Base-by-base conservation (phyloP, 2,797 vertebrate species). In the Podargus strigoides region DNA sequence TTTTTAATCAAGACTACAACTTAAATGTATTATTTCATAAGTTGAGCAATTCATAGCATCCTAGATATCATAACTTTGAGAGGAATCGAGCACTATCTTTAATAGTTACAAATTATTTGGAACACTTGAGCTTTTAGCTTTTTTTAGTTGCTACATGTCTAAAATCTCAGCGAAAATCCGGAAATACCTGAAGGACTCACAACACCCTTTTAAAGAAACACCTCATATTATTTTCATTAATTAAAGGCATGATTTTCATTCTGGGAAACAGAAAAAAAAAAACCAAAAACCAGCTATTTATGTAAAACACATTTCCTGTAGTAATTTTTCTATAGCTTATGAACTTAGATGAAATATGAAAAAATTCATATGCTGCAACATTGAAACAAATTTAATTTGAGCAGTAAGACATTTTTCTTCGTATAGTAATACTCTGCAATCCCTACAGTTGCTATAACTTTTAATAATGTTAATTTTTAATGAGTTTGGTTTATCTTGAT, bases 181-280 rank as follows among this genome's bases (percentile, higher is more conserved):
- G 8, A 72, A 66, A 58, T 16, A 23, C 50, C 22, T 14, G 26
- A 75, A 60, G 15, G 39, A 42, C 23, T 87, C 42, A n/a, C 16
- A 92, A 32, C 8, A 49, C 3, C 26, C 6, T 60, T 56, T 58
- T 22, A 70, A 80, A 80, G 24, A 80, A 90, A 47, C 20, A 32
- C 14, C 10, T 59, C 7, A 7, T 58, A 69, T 14, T 73, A 39
- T 13, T 77, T 72, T 75, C 9, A 55, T 53, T 69, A 66, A 88
- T 23, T 83, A 42, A 70, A 90, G 75, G 9, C 3, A 46, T 23
- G 7, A 50, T 55, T 89, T 69, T 69, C 19, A 76, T 76, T 73
- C 47, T 32, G 15, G 10, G 27, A 37, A 82, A 63, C 8, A 56
- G 14, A 8, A 58, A 55, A 72, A 10, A 0, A 1, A 9, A 0